phyloP scores from a whole-genome alignment of 2,888 invertebrate genomes.

The Embidobia sp. region DNA sequence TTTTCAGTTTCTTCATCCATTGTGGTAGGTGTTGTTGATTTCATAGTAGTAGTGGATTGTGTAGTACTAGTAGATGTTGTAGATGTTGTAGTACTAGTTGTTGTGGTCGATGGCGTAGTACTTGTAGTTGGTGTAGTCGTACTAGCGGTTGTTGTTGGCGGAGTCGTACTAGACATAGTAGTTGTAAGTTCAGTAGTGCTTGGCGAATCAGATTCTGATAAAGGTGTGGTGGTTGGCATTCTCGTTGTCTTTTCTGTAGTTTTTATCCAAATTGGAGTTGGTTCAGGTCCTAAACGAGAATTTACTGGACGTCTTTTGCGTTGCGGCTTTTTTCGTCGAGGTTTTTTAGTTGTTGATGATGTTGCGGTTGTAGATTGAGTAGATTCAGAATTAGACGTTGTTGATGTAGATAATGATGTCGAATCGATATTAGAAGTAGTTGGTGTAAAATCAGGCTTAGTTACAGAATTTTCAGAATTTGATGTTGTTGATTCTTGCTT shows the following conservation, averaged over 20 bases:
- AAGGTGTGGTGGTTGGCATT: slow-evolving; percentile 9
- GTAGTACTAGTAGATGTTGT: slow-evolving; percentile 7
- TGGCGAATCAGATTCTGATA: neutral
- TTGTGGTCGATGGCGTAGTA: slow-evolving; percentile 1
- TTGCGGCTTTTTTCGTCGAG: slow-evolving; percentile 27
- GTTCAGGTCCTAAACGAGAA: slow-evolving; percentile 18
- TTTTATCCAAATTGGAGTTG: slow-evolving; percentile 61
- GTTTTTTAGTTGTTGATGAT: neutral
- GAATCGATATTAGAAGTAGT: neutral
- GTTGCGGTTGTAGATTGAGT: neutral
- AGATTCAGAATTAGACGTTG: slow-evolving; percentile 10
- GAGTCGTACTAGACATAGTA: neutral
- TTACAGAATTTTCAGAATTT: slow-evolving; percentile 5
- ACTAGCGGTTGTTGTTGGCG: slow-evolving; percentile 3
- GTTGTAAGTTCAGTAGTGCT: slow-evolving; percentile 9
- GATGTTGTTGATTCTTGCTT: slow-evolving; percentile 5
- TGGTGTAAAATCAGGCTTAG: neutral
- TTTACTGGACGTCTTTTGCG: slow-evolving; percentile 35
- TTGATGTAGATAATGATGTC: slow-evolving; percentile 2
- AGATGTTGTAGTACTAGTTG: no score
- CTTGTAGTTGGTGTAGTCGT: slow-evolving; percentile 9
- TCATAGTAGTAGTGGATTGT: slow-evolving; percentile 7
- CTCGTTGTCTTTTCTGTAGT: slow-evolving; percentile 52
- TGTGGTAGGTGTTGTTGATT: neutral
- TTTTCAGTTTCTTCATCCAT: slow-evolving; percentile 11